Base-by-base conservation (phyloP, 2,113 vertebrate species). In the Leptobrachium ailaonicum region DNA sequence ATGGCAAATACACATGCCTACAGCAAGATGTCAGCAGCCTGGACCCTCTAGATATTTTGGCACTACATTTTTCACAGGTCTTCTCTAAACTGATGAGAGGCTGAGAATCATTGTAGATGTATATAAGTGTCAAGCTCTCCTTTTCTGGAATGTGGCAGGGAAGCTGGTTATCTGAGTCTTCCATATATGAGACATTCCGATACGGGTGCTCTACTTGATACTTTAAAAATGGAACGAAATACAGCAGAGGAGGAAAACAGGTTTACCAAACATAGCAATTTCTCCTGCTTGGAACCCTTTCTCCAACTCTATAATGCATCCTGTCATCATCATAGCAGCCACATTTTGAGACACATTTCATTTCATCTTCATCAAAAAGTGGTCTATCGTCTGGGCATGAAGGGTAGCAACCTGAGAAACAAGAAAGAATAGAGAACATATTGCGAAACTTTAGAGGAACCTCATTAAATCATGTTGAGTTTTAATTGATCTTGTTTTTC, bases 191-290 rank as follows among this genome's bases (percentile, higher is more conserved):
- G 1, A 54, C 50, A 54, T 8, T 54, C 50, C 12, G 12, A 54
- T 54, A 54, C 50, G 12, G 12, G 50, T 54, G 50, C 6, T 6
- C 50, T 60, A 10, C 13, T 12, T 12, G 13, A 60, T 12, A 14
- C 56, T 60, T 12, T 12, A 60, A 60, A 60, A 54, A 8, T 50
- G 14, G 3, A 42, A 53, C 47, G 9, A 60, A 71, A 11, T 32
- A 32, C 20, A 32, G 20, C 20, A 32, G 20, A 32, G 20, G 0
- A n/a, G 54, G 76, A 60, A 50, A 40, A 7, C 58, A 14, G 2
- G 2, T 64, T 41, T 88, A 93, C 92, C 92, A 92, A 78, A 71
- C 77, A 5, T 76, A 40, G 43, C 92, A 93, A 79, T 90, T 92
- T 71, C 87, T 73, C 43, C 79, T 84, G 50, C 87, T 82, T 20